Evolutionary conservation across 2,113 vertebrate genomes (phyloP).

Genomic region (Gavia stellata): DNA sequence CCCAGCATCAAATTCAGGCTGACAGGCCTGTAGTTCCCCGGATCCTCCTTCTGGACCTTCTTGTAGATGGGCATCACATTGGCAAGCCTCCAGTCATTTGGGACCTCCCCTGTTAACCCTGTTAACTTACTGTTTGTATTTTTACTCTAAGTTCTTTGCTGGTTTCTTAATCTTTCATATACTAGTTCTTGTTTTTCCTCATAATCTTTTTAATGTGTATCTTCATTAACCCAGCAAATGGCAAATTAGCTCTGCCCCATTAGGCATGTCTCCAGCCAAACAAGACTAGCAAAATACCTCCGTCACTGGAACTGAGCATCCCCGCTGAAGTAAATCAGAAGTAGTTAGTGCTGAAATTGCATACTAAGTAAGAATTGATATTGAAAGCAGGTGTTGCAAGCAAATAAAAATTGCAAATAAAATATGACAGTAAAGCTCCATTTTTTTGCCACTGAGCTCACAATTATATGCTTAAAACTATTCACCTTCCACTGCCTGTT

Average conservation of each 20-base stretch:
- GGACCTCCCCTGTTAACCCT: too few relatives aligned
- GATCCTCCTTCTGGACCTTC: too few relatives aligned
- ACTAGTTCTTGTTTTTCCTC: background rate
- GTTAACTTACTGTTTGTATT: background rate
- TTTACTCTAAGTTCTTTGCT: background rate
- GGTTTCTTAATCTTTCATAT: background rate
- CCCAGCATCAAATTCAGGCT: too few relatives aligned
- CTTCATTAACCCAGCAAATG: slow-evolving; percentile 17
- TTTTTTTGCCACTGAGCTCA: background rate
- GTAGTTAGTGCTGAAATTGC: background rate
- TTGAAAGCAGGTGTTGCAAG: background rate
- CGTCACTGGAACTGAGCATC: background rate
- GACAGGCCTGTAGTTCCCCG: too few relatives aligned
- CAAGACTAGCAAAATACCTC: background rate
- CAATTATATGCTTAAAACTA: background rate
- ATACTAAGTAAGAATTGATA: slow-evolving; percentile 17
- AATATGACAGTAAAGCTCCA: background rate
- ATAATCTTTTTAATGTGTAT: background rate
- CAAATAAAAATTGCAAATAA: slow-evolving; percentile 2
- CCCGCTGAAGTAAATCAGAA: background rate
- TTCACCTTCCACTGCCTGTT: background rate
- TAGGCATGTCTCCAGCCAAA: background rate
- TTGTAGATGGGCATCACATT: too few relatives aligned
- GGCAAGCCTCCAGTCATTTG: too few relatives aligned
- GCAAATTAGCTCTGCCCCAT: slow-evolving; percentile 10